These are phyloP conservation scores for Bombus soroeensis DNA, from an alignment of 1,140 invertebrate genomes.

Conservation along the genomic window DNA sequence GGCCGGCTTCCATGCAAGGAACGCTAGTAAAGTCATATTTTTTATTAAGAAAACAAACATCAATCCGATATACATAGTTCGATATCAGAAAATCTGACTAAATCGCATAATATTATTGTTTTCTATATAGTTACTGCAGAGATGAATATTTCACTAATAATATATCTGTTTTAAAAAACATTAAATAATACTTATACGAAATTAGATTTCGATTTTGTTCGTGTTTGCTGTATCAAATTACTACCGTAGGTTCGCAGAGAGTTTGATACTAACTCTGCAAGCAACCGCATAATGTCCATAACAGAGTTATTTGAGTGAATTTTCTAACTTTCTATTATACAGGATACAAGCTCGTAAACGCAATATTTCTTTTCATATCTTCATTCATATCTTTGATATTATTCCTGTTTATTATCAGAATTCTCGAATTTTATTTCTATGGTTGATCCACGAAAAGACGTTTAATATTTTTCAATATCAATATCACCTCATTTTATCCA, in stretches of 20 bases:
- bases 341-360: neutral
- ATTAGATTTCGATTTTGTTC: neutral
- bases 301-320: neutral
- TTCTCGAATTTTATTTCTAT: neutral
- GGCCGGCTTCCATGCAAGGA: neutral
- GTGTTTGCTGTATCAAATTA: neutral
- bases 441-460: neutral
- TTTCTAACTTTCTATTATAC: neutral
- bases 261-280: neutral
- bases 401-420: neutral
- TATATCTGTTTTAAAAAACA: neutral
- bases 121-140: neutral
- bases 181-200: neutral
- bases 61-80: neutral
- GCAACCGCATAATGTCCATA: neutral
- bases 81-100: neutral
- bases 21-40: neutral
- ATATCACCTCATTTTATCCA: neutral
- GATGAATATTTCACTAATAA: neutral
- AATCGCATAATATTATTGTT: neutral
- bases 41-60: neutral
- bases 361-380: too few relatives aligned
- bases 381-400: neutral
- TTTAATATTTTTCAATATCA: conserved; percentile 3
- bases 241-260: neutral